These are phyloP conservation scores for Diplosoma virens DNA, from an alignment of 23 tunicate species.

Conservation along the genomic window DNA sequence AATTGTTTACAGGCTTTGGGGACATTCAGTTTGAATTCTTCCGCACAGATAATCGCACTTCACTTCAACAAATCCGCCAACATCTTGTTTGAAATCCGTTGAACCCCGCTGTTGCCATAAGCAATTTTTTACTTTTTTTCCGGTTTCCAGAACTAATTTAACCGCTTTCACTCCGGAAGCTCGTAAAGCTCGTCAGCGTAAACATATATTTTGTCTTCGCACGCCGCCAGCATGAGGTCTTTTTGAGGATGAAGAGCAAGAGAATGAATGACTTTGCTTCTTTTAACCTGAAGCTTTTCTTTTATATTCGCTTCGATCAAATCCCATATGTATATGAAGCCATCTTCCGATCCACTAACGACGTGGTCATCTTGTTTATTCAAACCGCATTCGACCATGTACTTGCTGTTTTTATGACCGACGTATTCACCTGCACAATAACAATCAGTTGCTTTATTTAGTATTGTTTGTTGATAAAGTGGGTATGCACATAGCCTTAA, in stretches of 20 bases:
- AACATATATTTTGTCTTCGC: constrained; percentile 51
- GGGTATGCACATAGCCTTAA: no score
- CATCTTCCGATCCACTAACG: constrained; percentile 92
- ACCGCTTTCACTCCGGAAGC: neutral
- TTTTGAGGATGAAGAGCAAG: constrained; percentile 67
- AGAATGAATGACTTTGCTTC: constrained; percentile 56
- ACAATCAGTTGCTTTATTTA: no score
- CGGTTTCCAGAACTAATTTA: no score
- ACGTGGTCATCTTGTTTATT: constrained; percentile 85
- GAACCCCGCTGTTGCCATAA: neutral
- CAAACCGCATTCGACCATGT: constrained; percentile 79
- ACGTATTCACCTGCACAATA: constrained; percentile 85
- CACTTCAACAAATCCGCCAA: neutral
- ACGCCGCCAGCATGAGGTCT: constrained; percentile 63
- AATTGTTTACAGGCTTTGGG: no score
- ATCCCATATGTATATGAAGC: constrained; percentile 79
- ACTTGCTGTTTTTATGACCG: constrained; percentile 82
- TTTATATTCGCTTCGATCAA: constrained; percentile 70
- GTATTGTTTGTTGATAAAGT: no score
- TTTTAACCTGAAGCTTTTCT: constrained; percentile 39
- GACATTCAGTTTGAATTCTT: no score
- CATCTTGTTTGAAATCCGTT: neutral
- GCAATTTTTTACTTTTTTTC: neutral
- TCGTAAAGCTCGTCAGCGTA: constrained; percentile 34
- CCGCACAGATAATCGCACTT: no score